Evolutionary conservation across 2,888 invertebrate genomes (phyloP), one percentile per base, ranked within the genome.

Genomic region (Nephrotoma flavescens): DNA sequence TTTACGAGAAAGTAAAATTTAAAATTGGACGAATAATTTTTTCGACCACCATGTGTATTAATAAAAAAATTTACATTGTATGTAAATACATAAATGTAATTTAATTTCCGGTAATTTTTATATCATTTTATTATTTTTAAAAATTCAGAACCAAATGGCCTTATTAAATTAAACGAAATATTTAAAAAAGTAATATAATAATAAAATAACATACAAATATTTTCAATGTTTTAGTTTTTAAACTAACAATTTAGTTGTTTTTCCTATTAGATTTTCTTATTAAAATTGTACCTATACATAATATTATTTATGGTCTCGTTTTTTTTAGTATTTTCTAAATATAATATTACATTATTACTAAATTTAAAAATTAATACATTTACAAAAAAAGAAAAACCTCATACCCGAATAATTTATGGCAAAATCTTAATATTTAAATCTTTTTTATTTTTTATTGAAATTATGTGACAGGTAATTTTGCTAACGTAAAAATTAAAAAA

Each of bases 71-170:
- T 31, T 31, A 31, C 31, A 31, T 31, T 31, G 31, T 31, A 31
- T 31, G 2, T n/a, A n/a, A n/a, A n/a, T n/a, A n/a, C n/a, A 19
- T 57, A 57, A 19, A 57, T 19, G 6, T 47, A 47, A 57, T 19
- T 19, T 47, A 47, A 57, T 5, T 57, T 19, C 19, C 6, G 15
- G 15, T 7, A 57, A 15, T 57, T 57, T 57, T 57, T 19, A 19
- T 31, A 31, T 31, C 0, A 19, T 57, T 47, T 57, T 57, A 57
- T 57, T 57, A 57, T 71, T 71, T 71, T 84, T 42, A 15, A 84
- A 84, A 86, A 86, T 86, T 86, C 86, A 86, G 86, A 86, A 86
- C 83, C 41, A 42, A 83, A 86, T 86, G 86, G 86, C 86, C 86
- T 86, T 86, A 86, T 52, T 52, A 71, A 57, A 42, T 71, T 42